These are phyloP conservation scores for Phyllopteryx taeniolatus DNA, from an alignment of 2,113 vertebrate species.

Conservation along the genomic window DNA sequence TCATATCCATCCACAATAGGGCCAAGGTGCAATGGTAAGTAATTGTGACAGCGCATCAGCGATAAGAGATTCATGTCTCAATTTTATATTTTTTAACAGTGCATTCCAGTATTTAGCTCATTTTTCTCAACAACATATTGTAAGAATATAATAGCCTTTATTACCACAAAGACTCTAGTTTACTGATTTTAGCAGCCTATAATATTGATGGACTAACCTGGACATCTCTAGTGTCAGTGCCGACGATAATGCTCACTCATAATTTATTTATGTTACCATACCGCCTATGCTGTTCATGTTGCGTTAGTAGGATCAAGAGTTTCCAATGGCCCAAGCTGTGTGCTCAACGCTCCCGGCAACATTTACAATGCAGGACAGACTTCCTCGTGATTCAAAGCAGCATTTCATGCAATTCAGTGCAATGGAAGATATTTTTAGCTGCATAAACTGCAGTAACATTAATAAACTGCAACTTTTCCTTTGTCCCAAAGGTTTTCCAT, in stretches of 20 bases:
- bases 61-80: not conserved
- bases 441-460: not conserved
- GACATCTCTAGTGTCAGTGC: not conserved
- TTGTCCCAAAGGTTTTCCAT: not conserved
- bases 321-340: constrained; percentile 40
- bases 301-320: constrained; percentile 41
- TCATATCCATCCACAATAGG: too few relatives aligned
- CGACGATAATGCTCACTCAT: constrained; percentile 25
- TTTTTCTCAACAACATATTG: not conserved
- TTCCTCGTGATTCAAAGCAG: constrained; percentile 24
- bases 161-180: not conserved
- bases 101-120: not conserved
- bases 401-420: constrained; percentile 3
- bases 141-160: not conserved
- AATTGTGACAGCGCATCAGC: not conserved
- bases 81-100: not conserved
- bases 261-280: constrained; percentile 32
- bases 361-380: constrained; percentile 40
- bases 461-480: not conserved
- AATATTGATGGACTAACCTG: not conserved
- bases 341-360: constrained; percentile 32
- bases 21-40: not conserved
- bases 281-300: constrained; percentile 18
- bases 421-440: constrained; percentile 10
- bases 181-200: not conserved